Evolutionary conservation across 2,113 vertebrate genomes (phyloP).

Genomic region (Brienomyrus brachyistius): DNA sequence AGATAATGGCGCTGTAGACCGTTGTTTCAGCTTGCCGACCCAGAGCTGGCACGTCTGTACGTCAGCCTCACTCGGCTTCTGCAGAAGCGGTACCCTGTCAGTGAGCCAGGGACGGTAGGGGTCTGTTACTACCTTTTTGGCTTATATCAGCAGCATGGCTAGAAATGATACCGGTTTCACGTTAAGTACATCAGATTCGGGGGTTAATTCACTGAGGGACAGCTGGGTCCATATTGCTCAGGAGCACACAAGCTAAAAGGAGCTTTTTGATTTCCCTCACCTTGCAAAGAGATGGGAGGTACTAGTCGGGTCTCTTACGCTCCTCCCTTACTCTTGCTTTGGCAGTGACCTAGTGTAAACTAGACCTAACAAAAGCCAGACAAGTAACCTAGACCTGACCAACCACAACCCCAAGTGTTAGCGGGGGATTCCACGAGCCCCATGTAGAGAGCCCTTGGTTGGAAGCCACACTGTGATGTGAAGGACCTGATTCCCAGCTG

Average conservation of each 20-base stretch:
- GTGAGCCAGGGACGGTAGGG: not conserved
- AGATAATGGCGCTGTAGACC: slow-evolving; percentile 29
- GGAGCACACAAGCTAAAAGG: not conserved
- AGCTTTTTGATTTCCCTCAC: not conserved
- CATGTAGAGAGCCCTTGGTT: not conserved
- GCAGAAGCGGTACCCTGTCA: not conserved
- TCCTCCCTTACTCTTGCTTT: not conserved
- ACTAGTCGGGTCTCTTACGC: not conserved
- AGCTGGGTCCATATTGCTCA: not conserved
- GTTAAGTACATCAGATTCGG: not conserved
- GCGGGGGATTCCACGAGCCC: not conserved
- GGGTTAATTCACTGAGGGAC: not conserved
- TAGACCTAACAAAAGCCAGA: not conserved
- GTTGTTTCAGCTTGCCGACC: slow-evolving; percentile 34
- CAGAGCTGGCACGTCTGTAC: slow-evolving; percentile 32
- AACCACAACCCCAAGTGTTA: not conserved
- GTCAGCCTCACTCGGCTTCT: not conserved
- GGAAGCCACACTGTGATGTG: not conserved
- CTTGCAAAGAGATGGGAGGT: not conserved
- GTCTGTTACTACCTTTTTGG: not conserved
- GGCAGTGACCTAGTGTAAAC: not conserved
- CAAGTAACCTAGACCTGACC: not conserved
- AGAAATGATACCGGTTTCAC: not conserved
- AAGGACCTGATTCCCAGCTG: not conserved
- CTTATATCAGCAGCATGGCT: not conserved